Base-by-base conservation (phyloP, 2,888 invertebrate genomes). In the Trichogramma evanescens region DNA sequence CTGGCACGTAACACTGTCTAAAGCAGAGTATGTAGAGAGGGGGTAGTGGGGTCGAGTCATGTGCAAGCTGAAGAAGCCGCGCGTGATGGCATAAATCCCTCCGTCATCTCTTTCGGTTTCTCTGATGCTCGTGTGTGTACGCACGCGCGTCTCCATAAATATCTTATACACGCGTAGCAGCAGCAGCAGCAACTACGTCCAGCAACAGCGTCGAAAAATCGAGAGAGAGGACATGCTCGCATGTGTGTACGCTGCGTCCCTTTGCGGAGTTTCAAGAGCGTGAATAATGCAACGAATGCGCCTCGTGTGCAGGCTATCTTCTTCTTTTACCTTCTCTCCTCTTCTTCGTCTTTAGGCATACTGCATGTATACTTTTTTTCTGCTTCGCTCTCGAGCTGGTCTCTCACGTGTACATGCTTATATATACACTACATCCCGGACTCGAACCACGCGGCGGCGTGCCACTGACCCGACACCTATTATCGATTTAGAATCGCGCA, bases 201-300 rank as follows among this genome's bases (percentile, higher is more conserved):
- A 8, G 43, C 54, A 38, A 51, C 38, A 6, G 42, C 10, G 41
- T n/a, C 50, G 7, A 51, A 50, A 54, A 10, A 40, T 3, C 39
- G n/a, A 59, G 41, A 10, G 4, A 41, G 6, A 46, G 46, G 10
- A 26, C 26, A 26, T 3, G 26, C 26, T 26, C 26, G 26, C 26
- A 26, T 26, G 26, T 26, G 26, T 26, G 26, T 26, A 26, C 2
- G 26, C 26, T 26, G 26, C 26, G 26, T 49, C 49, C 50, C 51
- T 49, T 58, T 46, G 52, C 41, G 10, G 41, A 43, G 56, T 49
- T 52, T 49, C 52, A 60, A 56, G 50, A 50, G 39, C 45, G 46
- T 58, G 61, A 61, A 58, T 61, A 61, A 62, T 62, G 62, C 58
- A 62, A 52, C 58, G 57, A 61, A 54, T 54, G 48, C 56, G 48